These are phyloP conservation scores for Chalcis sispes DNA, from an alignment of 2,888 invertebrate genomes.

Conservation along the genomic window DNA sequence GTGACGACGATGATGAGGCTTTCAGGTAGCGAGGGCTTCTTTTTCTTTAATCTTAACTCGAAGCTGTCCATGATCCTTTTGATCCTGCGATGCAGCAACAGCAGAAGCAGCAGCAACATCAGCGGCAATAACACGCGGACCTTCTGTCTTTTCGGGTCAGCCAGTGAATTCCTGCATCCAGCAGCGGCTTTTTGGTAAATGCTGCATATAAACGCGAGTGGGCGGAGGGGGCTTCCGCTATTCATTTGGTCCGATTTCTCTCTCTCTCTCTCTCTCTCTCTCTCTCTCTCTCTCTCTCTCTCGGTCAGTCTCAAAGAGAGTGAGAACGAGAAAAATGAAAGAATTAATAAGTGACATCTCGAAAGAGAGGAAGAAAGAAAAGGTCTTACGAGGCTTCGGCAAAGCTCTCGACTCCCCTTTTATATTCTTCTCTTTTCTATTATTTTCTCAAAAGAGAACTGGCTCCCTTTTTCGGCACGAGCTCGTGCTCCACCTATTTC, in stretches of 20 bases:
- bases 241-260: constrained; percentile 68
- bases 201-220: constrained; percentile 1
- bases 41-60: constrained; percentile 72
- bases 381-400: constrained; percentile 67
- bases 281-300: constrained; percentile 43
- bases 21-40: constrained; percentile 70
- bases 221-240: constrained; percentile 60
- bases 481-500: constrained; percentile 57
- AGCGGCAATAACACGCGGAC: constrained; percentile 22
- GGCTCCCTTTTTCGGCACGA: constrained; percentile 64
- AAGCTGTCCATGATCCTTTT: constrained; percentile 61
- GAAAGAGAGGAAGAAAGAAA: constrained; percentile 59
- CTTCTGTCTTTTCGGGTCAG: constrained; percentile 56
- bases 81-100: constrained; percentile 19
- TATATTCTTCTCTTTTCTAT: constrained; percentile 35
- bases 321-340: constrained; percentile 66
- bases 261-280: constrained; percentile 60
- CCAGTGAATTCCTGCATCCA: constrained; percentile 59
- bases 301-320: constrained; percentile 54
- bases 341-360: constrained; percentile 76
- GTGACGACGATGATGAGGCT: constrained; percentile 60
- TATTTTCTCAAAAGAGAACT: no score
- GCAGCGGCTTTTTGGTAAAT: constrained; percentile 24
- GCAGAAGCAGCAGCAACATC: constrained; percentile 21
- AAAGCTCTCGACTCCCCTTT: constrained; percentile 59